A percentile compares a stretch with the other conserved stretches of the same genome.
phyloP scores from a whole-genome alignment of 1,140 invertebrate species.

The Drosophila pallidifrons region DNA sequence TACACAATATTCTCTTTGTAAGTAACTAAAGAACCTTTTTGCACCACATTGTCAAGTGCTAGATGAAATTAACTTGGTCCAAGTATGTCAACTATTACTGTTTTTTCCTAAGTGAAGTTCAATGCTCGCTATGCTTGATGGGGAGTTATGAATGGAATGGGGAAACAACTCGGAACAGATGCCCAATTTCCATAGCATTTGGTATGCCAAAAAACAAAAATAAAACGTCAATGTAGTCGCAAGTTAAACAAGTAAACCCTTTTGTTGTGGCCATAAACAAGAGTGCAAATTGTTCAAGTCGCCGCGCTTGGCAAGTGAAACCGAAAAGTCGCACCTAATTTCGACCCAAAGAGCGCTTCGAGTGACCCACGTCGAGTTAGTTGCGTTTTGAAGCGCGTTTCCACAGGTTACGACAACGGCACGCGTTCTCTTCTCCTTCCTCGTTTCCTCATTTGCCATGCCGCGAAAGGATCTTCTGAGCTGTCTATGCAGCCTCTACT shows the following conservation, averaged over 20 bases:
- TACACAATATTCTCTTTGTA: not conserved
- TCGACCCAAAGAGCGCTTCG: constrained; percentile 28
- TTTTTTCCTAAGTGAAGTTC: constrained; percentile 23
- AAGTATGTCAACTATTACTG: not conserved
- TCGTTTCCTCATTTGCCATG: constrained; percentile 4
- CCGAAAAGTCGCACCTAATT: constrained; percentile 55
- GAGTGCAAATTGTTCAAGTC: constrained; percentile 74
- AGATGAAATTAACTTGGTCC: not conserved
- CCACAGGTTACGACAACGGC: constrained; percentile 14
- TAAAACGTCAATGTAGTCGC: constrained; percentile 3
- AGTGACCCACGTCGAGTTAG: constrained; percentile 55
- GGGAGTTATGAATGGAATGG: constrained; percentile 32
- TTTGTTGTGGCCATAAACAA: constrained; percentile 74
- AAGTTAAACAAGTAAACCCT: constrained; percentile 58
- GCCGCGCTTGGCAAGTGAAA: constrained; percentile 41
- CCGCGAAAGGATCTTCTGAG: constrained; percentile 32
- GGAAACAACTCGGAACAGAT: constrained; percentile 11
- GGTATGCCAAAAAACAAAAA: constrained; percentile 2
- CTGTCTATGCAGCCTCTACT: not conserved
- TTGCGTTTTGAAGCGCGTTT: constrained; percentile 57
- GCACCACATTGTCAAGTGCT: constrained; percentile 33
- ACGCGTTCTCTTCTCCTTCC: not conserved
- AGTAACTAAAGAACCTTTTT: constrained; percentile 21
- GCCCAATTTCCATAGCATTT: constrained; percentile 6
- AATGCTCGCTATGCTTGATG: constrained; percentile 15